These are phyloP conservation scores for Coptotermes formosanus DNA, from an alignment of 1,140 invertebrate species.

Conservation along the genomic window DNA sequence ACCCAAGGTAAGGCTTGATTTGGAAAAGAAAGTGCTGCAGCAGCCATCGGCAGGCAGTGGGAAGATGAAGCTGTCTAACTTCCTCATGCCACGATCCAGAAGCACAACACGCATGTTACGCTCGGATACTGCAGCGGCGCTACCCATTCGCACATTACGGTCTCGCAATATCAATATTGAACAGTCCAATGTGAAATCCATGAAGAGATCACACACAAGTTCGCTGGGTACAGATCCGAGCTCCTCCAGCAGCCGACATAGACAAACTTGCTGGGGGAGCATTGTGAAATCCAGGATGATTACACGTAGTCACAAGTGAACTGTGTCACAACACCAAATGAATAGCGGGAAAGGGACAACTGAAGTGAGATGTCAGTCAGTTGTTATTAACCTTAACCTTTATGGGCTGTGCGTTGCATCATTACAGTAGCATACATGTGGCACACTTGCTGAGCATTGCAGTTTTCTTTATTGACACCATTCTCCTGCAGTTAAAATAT, in stretches of 20 bases:
- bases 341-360: not conserved
- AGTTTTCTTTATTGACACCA: too few species aligned
- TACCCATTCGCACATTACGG: not conserved
- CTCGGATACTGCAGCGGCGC: not conserved
- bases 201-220: not conserved
- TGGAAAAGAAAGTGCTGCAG: not conserved
- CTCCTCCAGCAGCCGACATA: not conserved
- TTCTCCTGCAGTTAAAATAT: too few species aligned
- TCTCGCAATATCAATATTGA: slow-evolving; percentile 7
- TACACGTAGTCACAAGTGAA: not conserved
- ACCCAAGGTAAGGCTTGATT: not conserved
- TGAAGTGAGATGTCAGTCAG: not conserved
- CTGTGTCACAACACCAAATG: not conserved
- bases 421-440: too few species aligned
- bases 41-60: not conserved
- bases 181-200: not conserved
- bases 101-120: not conserved
- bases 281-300: not conserved
- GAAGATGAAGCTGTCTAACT: not conserved
- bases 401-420: too few species aligned
- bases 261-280: not conserved
- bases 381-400: too few species aligned
- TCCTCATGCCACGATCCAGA: not conserved
- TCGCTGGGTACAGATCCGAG: too few species aligned
- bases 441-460: too few species aligned